Evolutionary conservation across 2,888 invertebrate genomes (phyloP).

Genomic region (Trichogramma evanescens): DNA sequence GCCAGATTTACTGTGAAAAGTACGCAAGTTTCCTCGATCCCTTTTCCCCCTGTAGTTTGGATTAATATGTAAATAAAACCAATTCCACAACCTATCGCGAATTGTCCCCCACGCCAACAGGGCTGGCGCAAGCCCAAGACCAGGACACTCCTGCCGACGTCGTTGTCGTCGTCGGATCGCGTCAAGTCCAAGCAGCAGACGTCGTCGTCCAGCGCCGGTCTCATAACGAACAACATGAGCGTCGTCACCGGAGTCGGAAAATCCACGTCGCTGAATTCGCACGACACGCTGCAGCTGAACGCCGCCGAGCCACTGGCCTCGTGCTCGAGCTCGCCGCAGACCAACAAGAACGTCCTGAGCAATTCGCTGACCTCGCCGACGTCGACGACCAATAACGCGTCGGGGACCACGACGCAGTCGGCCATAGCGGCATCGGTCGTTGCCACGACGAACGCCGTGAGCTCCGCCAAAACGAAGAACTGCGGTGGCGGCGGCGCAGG

Average conservation of each 20-base stretch:
- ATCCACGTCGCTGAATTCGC: background rate
- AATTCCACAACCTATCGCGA: too few relatives aligned
- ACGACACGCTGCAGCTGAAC: conserved; percentile 37
- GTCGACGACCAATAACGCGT: background rate
- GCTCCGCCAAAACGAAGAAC: conserved; percentile 5
- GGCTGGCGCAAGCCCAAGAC: conserved; percentile 75
- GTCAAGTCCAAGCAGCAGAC: conserved; percentile 42
- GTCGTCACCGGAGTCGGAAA: background rate
- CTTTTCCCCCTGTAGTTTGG: too few relatives aligned
- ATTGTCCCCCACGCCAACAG: conserved; percentile 44
- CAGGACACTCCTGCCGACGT: conserved; percentile 63
- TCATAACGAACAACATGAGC: background rate
- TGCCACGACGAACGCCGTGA: background rate
- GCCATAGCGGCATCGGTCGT: background rate
- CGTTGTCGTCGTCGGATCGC: conserved; percentile 6
- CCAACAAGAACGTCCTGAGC: background rate
- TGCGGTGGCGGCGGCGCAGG: conserved; percentile 38
- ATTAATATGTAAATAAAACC: too few relatives aligned
- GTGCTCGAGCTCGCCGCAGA: conserved; percentile 25
- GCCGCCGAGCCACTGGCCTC: conserved; percentile 41
- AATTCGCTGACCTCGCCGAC: background rate
- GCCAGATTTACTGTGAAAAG: too few relatives aligned
- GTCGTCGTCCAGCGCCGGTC: conserved; percentile 42
- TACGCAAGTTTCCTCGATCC: too few relatives aligned
- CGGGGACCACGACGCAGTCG: background rate